Evolutionary conservation across 2,797 vertebrate species (phyloP).

Genomic region (Siniperca scherzeri): DNA sequence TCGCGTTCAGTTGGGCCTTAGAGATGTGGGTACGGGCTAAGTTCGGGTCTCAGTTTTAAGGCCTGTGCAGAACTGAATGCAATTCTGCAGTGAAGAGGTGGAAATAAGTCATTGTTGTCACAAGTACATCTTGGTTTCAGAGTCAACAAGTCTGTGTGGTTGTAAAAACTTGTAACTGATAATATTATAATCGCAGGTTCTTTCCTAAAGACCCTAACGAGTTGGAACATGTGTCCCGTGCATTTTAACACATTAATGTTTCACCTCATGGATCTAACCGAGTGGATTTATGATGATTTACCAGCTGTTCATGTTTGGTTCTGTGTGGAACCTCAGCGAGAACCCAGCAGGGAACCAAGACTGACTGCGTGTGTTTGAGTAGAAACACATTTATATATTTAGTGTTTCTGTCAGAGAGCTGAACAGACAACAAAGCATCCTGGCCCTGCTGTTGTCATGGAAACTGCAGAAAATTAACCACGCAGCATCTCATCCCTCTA

Average conservation of each 20-base stretch:
- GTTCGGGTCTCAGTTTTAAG: too few species aligned
- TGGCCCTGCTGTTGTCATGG: conserved; percentile 70
- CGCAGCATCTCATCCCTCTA: conserved; percentile 5
- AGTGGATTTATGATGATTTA: not conserved
- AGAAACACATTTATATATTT: not conserved
- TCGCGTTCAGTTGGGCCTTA: too few species aligned
- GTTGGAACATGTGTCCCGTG: not conserved
- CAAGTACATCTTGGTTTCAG: too few species aligned
- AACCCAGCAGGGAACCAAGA: conserved; percentile 3
- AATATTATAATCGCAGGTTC: too few species aligned
- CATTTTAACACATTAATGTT: not conserved
- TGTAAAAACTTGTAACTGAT: too few species aligned
- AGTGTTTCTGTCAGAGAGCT: conserved; percentile 3
- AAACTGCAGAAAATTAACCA: conserved; percentile 65
- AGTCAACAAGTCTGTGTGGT: too few species aligned
- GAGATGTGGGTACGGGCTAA: too few species aligned
- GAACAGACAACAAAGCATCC: conserved; percentile 51
- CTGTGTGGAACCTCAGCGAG: not conserved
- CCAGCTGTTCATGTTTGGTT: not conserved
- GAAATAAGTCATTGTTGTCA: too few species aligned
- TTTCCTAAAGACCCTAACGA: too few species aligned
- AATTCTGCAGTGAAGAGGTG: too few species aligned
- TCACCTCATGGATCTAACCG: not conserved
- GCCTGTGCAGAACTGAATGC: too few species aligned
- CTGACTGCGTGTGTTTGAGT: not conserved